Conservation (phyloP, 2,888 invertebrate species). For the Eupeodes luniger region DNA sequence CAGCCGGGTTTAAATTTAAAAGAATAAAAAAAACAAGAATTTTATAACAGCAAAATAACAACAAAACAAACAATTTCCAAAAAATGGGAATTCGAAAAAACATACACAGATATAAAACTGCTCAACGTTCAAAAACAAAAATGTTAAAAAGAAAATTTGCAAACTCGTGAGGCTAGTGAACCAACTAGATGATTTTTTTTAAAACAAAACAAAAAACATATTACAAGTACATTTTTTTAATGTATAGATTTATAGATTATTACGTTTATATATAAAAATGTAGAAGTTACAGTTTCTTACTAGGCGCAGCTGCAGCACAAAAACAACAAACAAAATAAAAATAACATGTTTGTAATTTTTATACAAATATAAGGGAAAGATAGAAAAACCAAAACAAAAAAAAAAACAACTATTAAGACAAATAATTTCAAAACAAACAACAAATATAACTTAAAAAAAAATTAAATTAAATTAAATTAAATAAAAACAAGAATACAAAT, state of each 20-base stretch:
- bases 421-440: constrained; percentile 54
- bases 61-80: constrained; percentile 8
- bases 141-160: constrained; percentile 38
- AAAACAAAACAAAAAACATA: constrained; percentile 32
- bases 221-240: constrained; percentile 61
- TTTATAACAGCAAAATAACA: constrained; percentile 24
- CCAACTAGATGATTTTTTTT: constrained; percentile 66
- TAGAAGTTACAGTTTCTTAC: constrained; percentile 71
- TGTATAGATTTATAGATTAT: constrained; percentile 65
- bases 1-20: constrained; percentile 32
- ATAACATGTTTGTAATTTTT: constrained; percentile 66
- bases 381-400: constrained; percentile 21
- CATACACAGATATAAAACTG: constrained; percentile 14
- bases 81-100: not conserved
- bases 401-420: constrained; percentile 59
- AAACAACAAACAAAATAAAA: constrained; percentile 28
- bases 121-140: constrained; percentile 64
- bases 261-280: constrained; percentile 52
- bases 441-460: not conserved
- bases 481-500: constrained; percentile 2
- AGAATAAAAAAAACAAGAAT: constrained; percentile 8
- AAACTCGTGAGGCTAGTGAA: constrained; percentile 75
- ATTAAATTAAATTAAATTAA: constrained; percentile 2
- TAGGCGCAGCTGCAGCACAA: constrained; percentile 74
- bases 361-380: constrained; percentile 69